A percentile compares a stretch with the other conserved stretches of the same genome.
Conservation (phyloP, 2,888 invertebrate genomes). For the Allophyes oxyacanthae region DNA sequence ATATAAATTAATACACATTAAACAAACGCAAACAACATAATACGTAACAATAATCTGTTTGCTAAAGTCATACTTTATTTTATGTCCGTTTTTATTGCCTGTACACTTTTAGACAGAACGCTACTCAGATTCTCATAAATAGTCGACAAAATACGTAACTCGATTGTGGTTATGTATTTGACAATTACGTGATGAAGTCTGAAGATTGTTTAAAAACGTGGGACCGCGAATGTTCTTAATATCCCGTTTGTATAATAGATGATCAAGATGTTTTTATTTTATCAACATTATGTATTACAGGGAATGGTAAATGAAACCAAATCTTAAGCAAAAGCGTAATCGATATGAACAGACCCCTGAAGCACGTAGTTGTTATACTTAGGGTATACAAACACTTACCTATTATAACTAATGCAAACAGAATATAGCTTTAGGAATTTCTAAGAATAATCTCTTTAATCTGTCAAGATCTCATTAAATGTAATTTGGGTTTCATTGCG, state of each 20-base stretch:
- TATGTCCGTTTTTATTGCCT: slow-evolving; percentile 10
- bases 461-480: no score
- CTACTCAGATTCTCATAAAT: slow-evolving; percentile 15
- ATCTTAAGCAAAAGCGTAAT: slow-evolving; percentile 23
- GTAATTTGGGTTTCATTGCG: no score
- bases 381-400: slow-evolving; percentile 3
- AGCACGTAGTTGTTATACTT: slow-evolving; percentile 19
- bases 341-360: slow-evolving; percentile 11
- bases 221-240: slow-evolving; percentile 31
- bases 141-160: slow-evolving; percentile 32
- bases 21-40: slow-evolving; percentile 1
- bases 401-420: not conserved
- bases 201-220: slow-evolving; percentile 38
- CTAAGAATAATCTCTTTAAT: no score
- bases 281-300: slow-evolving; percentile 13
- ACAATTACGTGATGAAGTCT: slow-evolving; percentile 43
- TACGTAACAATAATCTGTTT: slow-evolving; percentile 18
- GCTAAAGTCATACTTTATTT: slow-evolving; percentile 12
- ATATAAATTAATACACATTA: not conserved
- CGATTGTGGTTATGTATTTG: slow-evolving; percentile 41
- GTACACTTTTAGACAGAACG: slow-evolving; percentile 9
- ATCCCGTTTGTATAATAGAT: slow-evolving; percentile 23
- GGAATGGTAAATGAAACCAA: slow-evolving; percentile 8
- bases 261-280: slow-evolving; percentile 32
- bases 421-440: no score